Percentiles rank a stretch among this genome's conserved stretches.
phyloP scores from a whole-genome alignment of 1,140 invertebrate species.

The Drosophila mauritiana region DNA sequence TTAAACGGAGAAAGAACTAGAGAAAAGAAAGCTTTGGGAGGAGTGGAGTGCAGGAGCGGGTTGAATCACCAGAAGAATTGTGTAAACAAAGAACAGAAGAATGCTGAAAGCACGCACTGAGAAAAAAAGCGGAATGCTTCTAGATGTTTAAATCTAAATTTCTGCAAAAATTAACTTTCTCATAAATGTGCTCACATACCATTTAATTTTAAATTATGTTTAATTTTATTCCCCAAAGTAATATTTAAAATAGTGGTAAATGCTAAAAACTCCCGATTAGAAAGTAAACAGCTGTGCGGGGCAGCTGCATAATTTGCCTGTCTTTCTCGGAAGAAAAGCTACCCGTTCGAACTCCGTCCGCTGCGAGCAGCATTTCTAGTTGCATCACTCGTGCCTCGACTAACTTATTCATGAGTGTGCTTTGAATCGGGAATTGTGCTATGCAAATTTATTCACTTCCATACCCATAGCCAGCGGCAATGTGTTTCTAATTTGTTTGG shows the following conservation, averaged over 20 bases:
- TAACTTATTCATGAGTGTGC: constrained; percentile 26
- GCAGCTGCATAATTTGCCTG: constrained; percentile 24
- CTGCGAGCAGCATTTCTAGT: constrained; percentile 7
- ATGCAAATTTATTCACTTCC: constrained; percentile 33
- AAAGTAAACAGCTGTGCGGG: constrained; percentile 1
- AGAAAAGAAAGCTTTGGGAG: constrained; percentile 28
- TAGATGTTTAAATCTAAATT: neutral
- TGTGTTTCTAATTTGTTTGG: constrained; percentile 13
- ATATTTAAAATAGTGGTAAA: no score
- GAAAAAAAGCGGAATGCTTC: neutral
- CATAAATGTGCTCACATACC: no score
- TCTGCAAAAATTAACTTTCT: neutral
- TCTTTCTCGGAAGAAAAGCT: constrained; percentile 27
- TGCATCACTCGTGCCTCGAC: constrained; percentile 27
- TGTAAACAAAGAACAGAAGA: constrained; percentile 25
- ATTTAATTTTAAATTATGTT: no score
- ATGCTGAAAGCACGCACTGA: neutral
- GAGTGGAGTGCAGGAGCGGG: constrained; percentile 11
- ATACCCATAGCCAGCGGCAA: neutral
- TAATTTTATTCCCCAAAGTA: no score
- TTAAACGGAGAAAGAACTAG: constrained; percentile 10
- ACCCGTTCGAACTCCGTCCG: neutral
- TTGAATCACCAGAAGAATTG: constrained; percentile 30
- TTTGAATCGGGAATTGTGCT: constrained; percentile 16
- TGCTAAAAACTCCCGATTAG: neutral